Evolutionary conservation across 2,888 invertebrate genomes (phyloP), one percentile per base, ranked within the genome.

Genomic region (Caenorhabditis virilis): DNA sequence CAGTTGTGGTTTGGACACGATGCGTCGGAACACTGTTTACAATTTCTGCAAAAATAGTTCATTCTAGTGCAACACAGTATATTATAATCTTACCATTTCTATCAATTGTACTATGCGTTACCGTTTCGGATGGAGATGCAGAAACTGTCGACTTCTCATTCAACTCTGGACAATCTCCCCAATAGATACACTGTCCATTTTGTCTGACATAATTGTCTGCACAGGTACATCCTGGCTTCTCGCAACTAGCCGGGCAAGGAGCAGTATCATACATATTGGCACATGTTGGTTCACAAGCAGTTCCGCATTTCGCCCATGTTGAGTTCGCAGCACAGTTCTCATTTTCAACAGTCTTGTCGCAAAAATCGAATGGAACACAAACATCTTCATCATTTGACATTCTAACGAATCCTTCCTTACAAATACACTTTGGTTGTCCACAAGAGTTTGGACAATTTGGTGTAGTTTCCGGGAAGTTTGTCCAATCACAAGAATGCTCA

Each of bases 401-500:
- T 30, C 82, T 52, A 15, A 82, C 82, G 56, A 69, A 78, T 5
- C 82, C 80, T 36, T 80, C 80, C 27, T 71, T 71, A 33, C 73
- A 73, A 15, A 67, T 70, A 43, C 71, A 74, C 27, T 71, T 47
- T 6, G 74, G 51, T 7, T 55, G 38, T 47, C 71, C 74, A 45
- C 74, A 74, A 5, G 42, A 27, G 38, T 71, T 58, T 6, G 71
- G 71, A 35, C 74, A 74, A 51, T 72, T 72, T 13, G 74, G 74
- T 25, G 66, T 70, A 11, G 74, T 74, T 47, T 74, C 74, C 13
- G 74, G 74, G 68, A 69, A 73, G 23, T 72, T 58, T 11, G 80
- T 82, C 82, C 82, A 82, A 39, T 82, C 82, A 47, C 82, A 82
- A 16, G 67, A 67, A 22, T 80, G 76, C 59, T 82, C 82, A 47